Evolutionary conservation across 2,797 vertebrate species (phyloP), one percentile per base, ranked within the genome.

Genomic region (Phalanger gymnotis): DNA sequence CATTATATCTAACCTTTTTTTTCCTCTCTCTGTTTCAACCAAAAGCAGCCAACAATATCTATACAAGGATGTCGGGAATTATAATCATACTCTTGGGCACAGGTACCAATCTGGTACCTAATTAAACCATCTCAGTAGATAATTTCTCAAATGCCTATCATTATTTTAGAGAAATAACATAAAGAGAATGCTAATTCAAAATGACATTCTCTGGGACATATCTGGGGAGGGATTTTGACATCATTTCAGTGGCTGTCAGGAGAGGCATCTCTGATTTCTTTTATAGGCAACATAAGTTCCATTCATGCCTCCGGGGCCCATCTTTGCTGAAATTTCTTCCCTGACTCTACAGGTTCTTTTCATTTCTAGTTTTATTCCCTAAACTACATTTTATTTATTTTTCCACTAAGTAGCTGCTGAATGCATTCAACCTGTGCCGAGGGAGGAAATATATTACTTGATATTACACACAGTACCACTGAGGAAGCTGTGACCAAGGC

Each of bases 171-270:
- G 97, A 96, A 97, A 91, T 92, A 92, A 95, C 93, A 95, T 92
- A 92, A 95, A 96, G 93, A 97, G 95, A 95, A 95, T 73, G 96
- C 94, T 93, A 95, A 95, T 96, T 94, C 94, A 96, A 96, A 96
- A 95, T 91, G 95, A 94, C 95, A 81, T 61, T 53, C 89, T 90
- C 52, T 90, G 14, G 53, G 73, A 47, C 73, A 81, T 81, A 81
- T 25, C 19, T 53, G 53, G 54, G 92, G 94, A 94, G 95, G 93
- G 97, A 96, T 95, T 97, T 95, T 96, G 91, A 90, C 95, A 96
- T 94, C 93, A 95, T 96, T 96, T 93, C 95, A 96, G 94, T 13
- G 90, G 91, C 90, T 95, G 93, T 93, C 91, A 91, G 94, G 56
- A 87, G 92, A 94, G 95, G 31, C 51, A 61, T 54, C 93, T 90